Evolutionary conservation across 2,888 invertebrate species (phyloP), one percentile per base, ranked within the genome.

Genomic region (Glyphotaelius pellucidus): DNA sequence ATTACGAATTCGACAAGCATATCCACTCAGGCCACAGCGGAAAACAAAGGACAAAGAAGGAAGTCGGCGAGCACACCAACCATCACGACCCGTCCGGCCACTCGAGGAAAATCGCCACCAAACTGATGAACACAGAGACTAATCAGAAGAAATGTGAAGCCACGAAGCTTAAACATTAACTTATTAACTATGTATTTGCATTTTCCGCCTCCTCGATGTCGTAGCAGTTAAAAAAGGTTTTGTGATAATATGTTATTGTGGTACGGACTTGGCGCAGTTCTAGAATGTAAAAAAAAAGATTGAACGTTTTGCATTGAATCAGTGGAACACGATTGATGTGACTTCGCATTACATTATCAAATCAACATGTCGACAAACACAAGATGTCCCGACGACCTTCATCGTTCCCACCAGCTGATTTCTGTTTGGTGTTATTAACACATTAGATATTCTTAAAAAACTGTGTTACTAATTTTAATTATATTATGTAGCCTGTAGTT

Each of bases 21-120:
- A 97, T 99, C 93, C 98, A 97, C 95, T 97, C 97, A 84, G 98
- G 98, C 38, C 98, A 98, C 95, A 98, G 98, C 95, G 99, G 99
- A 93, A 99, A 99, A 95, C 98, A 98, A 94, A 97, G 99, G 94
- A 97, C 98, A 92, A 99, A 99, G 96, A 98, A 98, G 95, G 99
- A 99, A 96, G 98, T 97, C 85, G 97, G 96, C 94, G 97, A 97
- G 94, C 98, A 99, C 95, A 98, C 98, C 83, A 99, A 99, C 95
- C 98, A 98, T 95, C 97, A 97, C 95, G 99, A 99, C 95, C 99
- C 99, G 93, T 97, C 97, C 94, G 99, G 99, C 94, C 99, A 99
- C 97, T 98, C 98, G 90, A 97, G 99, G 95, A 99, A 99, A 96
- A 97, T 98, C 95, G 96, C 98, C 79, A 98, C 98, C 92, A 99